phyloP scores from a whole-genome alignment of 1,140 invertebrate species.

The Hermetia illucens region DNA sequence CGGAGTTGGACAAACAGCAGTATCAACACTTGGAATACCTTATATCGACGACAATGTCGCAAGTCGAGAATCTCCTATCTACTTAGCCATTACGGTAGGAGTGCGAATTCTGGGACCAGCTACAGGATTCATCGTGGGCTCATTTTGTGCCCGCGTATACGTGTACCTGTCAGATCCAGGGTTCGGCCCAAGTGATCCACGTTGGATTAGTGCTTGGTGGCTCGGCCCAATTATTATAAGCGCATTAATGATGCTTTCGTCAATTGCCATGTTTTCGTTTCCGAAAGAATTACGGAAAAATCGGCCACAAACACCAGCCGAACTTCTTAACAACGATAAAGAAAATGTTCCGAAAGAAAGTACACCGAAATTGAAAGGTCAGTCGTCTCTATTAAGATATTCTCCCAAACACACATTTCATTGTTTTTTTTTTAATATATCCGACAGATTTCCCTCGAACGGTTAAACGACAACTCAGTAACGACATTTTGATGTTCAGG shows the following conservation, averaged over 20 bases:
- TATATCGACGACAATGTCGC: constrained; percentile 91
- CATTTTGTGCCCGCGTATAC: constrained; percentile 75
- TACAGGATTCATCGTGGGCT: constrained; percentile 80
- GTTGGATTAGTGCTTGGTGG: constrained; percentile 91
- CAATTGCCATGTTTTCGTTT: constrained; percentile 78
- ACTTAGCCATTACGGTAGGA: constrained; percentile 89
- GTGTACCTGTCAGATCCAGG: constrained; percentile 64
- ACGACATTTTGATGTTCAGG: constrained; percentile 80
- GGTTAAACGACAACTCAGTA: constrained; percentile 69
- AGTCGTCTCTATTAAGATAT: background rate
- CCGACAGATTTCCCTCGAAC: constrained; percentile 74
- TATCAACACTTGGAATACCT: constrained; percentile 85
- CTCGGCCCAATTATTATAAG: constrained; percentile 70
- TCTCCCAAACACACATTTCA: constrained; percentile 1
- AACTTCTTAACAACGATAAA: constrained; percentile 1
- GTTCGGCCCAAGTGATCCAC: constrained; percentile 67
- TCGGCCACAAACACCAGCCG: constrained; percentile 14
- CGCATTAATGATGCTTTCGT: constrained; percentile 58
- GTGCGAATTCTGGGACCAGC: constrained; percentile 82
- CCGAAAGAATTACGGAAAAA: constrained; percentile 45
- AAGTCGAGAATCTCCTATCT: constrained; percentile 80
- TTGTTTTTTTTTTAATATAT: constrained; percentile 7
- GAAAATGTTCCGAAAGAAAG: constrained; percentile 17
- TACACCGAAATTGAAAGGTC: constrained; percentile 10
- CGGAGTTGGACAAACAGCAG: constrained; percentile 84